Evolutionary conservation across 2,888 invertebrate species (phyloP).

Genomic region (Napeogenes sylphis): DNA sequence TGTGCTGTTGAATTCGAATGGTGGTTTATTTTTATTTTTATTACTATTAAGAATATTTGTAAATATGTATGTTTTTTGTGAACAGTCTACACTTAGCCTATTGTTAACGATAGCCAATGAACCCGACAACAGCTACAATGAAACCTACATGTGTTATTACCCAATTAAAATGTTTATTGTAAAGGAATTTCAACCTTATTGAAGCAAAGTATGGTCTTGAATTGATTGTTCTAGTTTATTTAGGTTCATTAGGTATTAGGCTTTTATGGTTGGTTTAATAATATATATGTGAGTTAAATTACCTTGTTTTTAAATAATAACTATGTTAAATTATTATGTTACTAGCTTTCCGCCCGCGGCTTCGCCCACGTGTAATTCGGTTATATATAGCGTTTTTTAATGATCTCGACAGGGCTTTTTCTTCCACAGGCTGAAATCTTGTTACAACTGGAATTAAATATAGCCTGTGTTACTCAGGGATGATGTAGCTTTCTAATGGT

Average conservation of each 20-base stretch:
- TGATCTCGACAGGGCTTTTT: no score
- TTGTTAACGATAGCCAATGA: constrained; percentile 30
- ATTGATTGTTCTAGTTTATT: constrained; percentile 9
- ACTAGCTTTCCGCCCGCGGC: no score
- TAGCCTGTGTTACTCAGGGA: no score
- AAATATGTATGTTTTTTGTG: neutral
- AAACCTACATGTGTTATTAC: constrained; percentile 29
- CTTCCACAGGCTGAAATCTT: no score
- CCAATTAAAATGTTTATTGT: constrained; percentile 31
- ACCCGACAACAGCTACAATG: constrained; percentile 30
- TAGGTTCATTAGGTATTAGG: neutral
- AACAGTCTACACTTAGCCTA: constrained; percentile 12
- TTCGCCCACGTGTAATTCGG: no score
- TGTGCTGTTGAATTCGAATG: no score
- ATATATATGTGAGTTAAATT: neutral
- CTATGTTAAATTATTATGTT: no score
- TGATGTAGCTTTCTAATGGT: no score
- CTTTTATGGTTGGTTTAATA: neutral
- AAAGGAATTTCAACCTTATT: constrained; percentile 18
- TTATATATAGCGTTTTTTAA: no score
- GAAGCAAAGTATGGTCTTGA: constrained; percentile 7
- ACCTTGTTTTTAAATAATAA: neutral
- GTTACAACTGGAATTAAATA: no score
- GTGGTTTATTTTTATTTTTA: neutral
- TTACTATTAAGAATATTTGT: neutral